These are phyloP conservation scores for Synanthedon vespiformis DNA, from an alignment of 2,888 invertebrate genomes.

Conservation along the genomic window DNA sequence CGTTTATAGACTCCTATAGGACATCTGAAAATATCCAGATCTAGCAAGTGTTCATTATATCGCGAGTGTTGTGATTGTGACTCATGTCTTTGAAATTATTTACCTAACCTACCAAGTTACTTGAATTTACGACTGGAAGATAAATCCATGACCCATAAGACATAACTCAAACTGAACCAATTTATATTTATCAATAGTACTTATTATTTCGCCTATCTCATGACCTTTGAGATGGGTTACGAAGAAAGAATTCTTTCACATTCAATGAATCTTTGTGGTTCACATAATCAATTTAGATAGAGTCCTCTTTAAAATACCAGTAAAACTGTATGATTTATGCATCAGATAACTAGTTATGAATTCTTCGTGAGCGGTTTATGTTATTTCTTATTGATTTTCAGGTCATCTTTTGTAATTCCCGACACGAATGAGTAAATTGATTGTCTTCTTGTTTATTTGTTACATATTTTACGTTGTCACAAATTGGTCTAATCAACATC, in stretches of 20 bases:
- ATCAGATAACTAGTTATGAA: constrained; percentile 28
- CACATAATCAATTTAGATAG: constrained; percentile 47
- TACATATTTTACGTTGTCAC: no score
- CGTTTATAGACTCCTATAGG: no score
- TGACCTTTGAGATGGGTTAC: constrained; percentile 30
- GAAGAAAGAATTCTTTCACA: constrained; percentile 26
- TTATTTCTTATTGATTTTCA: constrained; percentile 9
- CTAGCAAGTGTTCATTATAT: no score
- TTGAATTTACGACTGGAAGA: constrained; percentile 2
- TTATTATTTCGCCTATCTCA: constrained; percentile 30
- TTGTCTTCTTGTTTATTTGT: no score
- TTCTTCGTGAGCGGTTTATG: constrained; percentile 15
- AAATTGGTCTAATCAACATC: no score
- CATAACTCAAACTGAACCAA: constrained; percentile 6
- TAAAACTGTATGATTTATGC: constrained; percentile 59
- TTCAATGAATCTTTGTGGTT: constrained; percentile 36
- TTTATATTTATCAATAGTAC: constrained; percentile 21
- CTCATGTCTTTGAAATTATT: no score
- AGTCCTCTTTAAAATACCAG: constrained; percentile 46
- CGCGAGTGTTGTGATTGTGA: no score
- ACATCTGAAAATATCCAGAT: no score
- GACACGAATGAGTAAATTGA: no score
- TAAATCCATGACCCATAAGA: constrained; percentile 6
- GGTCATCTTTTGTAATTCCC: neutral
- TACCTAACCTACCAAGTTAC: no score